Base-by-base conservation (phyloP, 2,797 vertebrate genomes). In the Myotis vivesi region DNA sequence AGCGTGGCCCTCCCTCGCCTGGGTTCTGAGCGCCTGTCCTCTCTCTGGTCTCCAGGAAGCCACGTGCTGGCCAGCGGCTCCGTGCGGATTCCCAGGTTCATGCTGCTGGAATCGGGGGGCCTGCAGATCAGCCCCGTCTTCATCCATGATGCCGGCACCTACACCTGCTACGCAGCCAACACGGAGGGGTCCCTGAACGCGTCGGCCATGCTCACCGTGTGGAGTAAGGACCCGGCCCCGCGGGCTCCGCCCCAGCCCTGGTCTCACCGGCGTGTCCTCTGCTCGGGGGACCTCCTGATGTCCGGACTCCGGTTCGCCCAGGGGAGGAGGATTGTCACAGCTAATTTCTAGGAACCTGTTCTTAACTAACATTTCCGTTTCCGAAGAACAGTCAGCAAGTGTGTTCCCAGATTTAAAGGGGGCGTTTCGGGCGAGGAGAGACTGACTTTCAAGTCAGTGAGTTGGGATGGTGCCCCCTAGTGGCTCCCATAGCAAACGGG, bases 51-150 rank as follows among this genome's bases (percentile, higher is more conserved):
- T 97, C 53, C 96, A 99, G 99, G 99, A 53, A 97, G 93, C 55
- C 99, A 98, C 98, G 97, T 99, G 87, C 96, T 99, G 88, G 99
- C 99, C 94, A 99, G 99, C 13, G 99, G 99, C 97, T 99, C 99
- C 0, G 98, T 99, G 81, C 99, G 98, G 97, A 98, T 99, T 79
- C 98, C 99, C 49, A 97, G 99, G 86, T 99, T 99, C 98, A 98
- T 98, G 1, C 98, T 99, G 71, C 97, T 99, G 16, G 99, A 99
- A 92, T 99, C 99, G 0, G 99, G 99, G 13, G 99, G 99, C 44
- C 98, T 99, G 93, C 98, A 98, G 98, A 98, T 99, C 92, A 95
- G 98, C 12, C 99, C 99, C 0, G 98, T 99, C 97, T 98, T 97
- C 95, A 98, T 99, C 89, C 98, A 99, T 95, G 99, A 99, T 75